Evolutionary conservation across 2,113 vertebrate species (phyloP).

Genomic region (Ctenomys sociabilis): DNA sequence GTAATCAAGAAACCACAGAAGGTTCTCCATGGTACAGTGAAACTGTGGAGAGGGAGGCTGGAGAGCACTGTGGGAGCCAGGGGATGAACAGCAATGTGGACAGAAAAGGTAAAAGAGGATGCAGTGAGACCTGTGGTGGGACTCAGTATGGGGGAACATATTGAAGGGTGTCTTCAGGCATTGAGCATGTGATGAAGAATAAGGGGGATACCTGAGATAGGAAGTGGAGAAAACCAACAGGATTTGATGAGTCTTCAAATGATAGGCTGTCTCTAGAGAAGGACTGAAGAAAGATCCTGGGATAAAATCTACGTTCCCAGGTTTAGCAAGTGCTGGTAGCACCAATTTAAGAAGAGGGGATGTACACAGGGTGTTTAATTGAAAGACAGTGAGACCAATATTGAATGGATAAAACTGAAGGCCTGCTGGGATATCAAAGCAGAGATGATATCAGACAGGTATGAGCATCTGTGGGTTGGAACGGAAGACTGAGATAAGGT

Average conservation of each 20-base stretch:
- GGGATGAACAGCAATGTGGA: neutral
- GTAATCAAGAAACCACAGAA: too few species aligned
- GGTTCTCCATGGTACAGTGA: neutral
- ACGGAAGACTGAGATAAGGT: neutral
- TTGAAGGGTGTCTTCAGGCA: neutral
- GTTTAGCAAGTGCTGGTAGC: neutral
- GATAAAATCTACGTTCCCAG: neutral
- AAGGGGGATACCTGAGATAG: neutral
- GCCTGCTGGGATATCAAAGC: neutral
- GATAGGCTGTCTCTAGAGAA: neutral
- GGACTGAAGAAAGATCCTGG: neutral
- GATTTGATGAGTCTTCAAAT: neutral
- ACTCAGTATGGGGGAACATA: neutral
- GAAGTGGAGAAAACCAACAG: neutral
- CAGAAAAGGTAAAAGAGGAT: neutral
- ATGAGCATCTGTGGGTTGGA: neutral
- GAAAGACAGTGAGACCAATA: neutral
- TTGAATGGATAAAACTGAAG: neutral
- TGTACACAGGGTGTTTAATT: neutral
- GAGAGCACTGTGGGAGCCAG: fast-evolving
- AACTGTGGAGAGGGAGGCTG: too few species aligned
- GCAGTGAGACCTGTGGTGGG: neutral
- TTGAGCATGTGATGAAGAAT: neutral
- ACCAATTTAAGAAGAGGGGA: neutral
- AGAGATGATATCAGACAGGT: neutral